Base-by-base conservation (phyloP, 2,113 vertebrate genomes). In the Pionites leucogaster region DNA sequence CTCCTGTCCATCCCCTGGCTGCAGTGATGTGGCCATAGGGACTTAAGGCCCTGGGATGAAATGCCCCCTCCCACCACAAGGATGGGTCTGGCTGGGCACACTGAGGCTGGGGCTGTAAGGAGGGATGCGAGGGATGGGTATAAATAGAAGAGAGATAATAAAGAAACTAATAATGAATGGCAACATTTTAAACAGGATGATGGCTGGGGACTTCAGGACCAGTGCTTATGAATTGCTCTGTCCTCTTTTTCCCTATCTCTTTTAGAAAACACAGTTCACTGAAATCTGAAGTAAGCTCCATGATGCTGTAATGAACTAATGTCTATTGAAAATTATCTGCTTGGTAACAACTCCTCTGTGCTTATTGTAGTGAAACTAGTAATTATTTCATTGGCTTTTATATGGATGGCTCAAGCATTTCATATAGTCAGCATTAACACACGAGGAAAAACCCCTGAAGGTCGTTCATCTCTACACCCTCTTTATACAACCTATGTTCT, bases 311-410 rank as follows among this genome's bases (percentile, higher is more conserved):
- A 60, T 19, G 17, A 65, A 80, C 46, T 91, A 25, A 27, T 9
- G 20, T 13, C 28, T 60, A 19, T 15, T 72, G 64, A 63, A 70
- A 92, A 78, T 33, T 0, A 69, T 29, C 46, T 47, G 20, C 27
- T 44, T 50, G 49, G 20, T 85, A 79, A 67, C 39, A 52, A 23
- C 37, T 82, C 41, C 75, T 72, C 29, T 47, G 22, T 75, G 39
- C 33, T 72, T 4, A 1, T 6, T 69, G 49, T 55, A 72, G 41
- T 47, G 64, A 68, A 22, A 11, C n/a, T 86, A 42, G 10, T 20
- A 79, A 86, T 67, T 67, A 79, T 47, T 75, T 76, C 9, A 55
- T 13, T 89, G n/a, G 8, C 24, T 89, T 74, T 92, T 77, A 77
- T 3, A 16, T 11, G 33, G 44, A 44, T n/a, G 35, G 62, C 2